phyloP scores from a whole-genome alignment of 2,888 invertebrate genomes.

The Lithodes maja region DNA sequence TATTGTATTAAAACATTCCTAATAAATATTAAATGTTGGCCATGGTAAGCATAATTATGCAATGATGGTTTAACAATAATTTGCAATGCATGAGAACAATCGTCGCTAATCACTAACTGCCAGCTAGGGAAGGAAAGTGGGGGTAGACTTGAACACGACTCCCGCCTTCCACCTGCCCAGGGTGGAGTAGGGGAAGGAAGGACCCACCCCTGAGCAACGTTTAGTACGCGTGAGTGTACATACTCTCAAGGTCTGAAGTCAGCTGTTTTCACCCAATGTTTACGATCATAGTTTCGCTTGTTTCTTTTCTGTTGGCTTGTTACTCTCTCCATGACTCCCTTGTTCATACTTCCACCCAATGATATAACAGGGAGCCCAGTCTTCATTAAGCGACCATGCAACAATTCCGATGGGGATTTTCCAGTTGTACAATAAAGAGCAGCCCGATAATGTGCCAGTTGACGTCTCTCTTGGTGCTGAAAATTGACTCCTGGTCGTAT shows the following conservation, averaged over 20 bases:
- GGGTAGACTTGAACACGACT: no score
- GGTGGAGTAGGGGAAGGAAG: no score
- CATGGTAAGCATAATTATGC: no score
- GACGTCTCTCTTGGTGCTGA: not conserved
- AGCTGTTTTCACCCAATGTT: not conserved
- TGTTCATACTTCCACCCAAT: not conserved
- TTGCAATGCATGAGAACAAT: no score
- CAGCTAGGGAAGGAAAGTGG: no score
- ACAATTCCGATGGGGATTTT: not conserved
- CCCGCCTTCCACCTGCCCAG: no score
- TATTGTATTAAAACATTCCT: no score
- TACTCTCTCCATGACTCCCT: not conserved
- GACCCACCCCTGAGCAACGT: no score
- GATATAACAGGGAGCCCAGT: not conserved
- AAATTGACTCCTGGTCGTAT: not conserved
- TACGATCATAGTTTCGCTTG: not conserved
- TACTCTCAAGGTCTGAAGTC: not conserved
- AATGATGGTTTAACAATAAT: no score
- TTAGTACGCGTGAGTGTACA: not conserved
- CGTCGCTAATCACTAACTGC: no score
- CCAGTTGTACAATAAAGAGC: not conserved
- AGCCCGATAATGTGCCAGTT: not conserved
- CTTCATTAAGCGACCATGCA: not conserved
- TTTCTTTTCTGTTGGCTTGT: slow-evolving; percentile 7
- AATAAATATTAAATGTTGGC: no score